These are phyloP conservation scores for Ginglymostoma cirratum DNA, from an alignment of 2,113 vertebrate species.

Conservation along the genomic window DNA sequence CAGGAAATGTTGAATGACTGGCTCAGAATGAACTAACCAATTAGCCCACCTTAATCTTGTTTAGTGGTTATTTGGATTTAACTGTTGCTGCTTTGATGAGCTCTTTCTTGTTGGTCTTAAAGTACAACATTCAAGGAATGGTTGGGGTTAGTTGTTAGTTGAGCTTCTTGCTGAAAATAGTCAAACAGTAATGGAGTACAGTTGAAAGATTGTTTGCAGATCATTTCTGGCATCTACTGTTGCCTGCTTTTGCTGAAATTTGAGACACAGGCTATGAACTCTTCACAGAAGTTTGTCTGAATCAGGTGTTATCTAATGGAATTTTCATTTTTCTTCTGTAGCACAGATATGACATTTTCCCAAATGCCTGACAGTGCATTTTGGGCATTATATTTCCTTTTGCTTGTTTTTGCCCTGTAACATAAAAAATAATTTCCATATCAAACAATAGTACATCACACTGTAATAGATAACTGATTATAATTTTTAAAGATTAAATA, in stretches of 20 bases:
- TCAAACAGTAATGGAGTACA: not conserved
- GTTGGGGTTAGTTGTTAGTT: not conserved
- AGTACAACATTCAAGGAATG: not conserved
- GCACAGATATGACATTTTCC: not conserved
- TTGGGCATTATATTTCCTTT: not conserved
- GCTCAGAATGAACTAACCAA: not conserved
- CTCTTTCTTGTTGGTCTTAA: not conserved
- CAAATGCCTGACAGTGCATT: not conserved
- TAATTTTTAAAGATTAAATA: not conserved
- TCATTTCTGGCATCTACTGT: not conserved
- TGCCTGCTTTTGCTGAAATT: not conserved
- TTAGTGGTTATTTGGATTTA: not conserved
- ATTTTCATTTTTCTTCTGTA: not conserved
- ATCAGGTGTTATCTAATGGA: not conserved
- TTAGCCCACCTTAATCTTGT: not conserved
- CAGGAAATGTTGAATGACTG: not conserved
- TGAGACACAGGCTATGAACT: not conserved
- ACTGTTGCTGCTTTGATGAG: not conserved
- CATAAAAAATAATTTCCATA: not conserved
- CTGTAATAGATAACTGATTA: too few relatives aligned
- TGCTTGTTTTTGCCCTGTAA: not conserved
- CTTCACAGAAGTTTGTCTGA: not conserved
- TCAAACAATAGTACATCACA: not conserved
- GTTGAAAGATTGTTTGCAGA: not conserved
- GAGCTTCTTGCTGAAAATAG: not conserved